These are phyloP conservation scores for Drosophila mercatorum DNA, from an alignment of 2,888 invertebrate species.

Conservation along the genomic window DNA sequence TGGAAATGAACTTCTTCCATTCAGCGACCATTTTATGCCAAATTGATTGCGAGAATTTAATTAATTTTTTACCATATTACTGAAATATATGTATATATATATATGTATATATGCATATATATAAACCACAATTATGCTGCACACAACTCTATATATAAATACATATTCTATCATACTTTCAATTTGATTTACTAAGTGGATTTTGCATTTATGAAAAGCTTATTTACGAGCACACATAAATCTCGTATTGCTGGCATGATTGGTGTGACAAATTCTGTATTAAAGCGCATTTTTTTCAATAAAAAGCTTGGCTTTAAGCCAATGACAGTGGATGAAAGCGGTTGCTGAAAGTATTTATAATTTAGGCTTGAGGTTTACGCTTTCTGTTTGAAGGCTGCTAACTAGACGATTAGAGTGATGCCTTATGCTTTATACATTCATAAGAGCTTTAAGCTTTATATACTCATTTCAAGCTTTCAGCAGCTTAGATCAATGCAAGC, in stretches of 20 bases:
- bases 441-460: background rate
- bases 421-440: background rate
- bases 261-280: background rate
- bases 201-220: conserved; percentile 29
- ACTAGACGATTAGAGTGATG: background rate
- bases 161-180: conserved; percentile 4
- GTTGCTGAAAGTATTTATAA: background rate
- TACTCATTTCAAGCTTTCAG: background rate
- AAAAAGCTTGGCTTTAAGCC: background rate
- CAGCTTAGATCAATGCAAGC: background rate
- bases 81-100: conserved; percentile 21
- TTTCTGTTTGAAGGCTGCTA: background rate
- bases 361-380: too few relatives aligned
- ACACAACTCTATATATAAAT: conserved; percentile 26
- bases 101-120: background rate
- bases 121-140: conserved; percentile 31
- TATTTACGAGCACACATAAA: conserved; percentile 5
- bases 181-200: conserved; percentile 57
- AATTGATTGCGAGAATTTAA: conserved; percentile 77
- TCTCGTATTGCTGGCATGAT: background rate
- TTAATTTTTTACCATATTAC: conserved; percentile 70
- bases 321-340: conserved; percentile 2
- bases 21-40: conserved; percentile 73
- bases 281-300: background rate
- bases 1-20: conserved; percentile 64